Evolutionary conservation across 2,797 vertebrate species (phyloP).

Genomic region (Syndactyla subalaris): DNA sequence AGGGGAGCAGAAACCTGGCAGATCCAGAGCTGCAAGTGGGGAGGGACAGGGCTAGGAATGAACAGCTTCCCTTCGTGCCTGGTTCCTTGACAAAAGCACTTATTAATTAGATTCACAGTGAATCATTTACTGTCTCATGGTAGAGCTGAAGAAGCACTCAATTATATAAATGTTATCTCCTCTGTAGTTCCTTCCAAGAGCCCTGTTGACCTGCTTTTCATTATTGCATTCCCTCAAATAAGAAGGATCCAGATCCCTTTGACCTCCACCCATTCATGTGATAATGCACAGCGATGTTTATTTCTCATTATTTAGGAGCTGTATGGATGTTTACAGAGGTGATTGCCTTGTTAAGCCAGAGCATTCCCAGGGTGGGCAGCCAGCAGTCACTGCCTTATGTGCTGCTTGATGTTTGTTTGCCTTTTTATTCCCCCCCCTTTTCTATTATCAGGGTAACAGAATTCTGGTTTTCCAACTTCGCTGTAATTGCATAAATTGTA

Average conservation of each 20-base stretch:
- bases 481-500: neutral
- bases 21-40: neutral
- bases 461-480: neutral
- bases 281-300: neutral
- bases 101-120: neutral
- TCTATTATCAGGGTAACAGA: neutral
- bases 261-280: neutral
- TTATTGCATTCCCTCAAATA: neutral
- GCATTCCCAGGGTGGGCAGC: neutral
- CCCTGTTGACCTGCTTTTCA: neutral
- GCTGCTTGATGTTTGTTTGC: neutral
- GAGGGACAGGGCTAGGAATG: neutral
- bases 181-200: neutral
- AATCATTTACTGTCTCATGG: neutral
- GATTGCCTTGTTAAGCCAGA: neutral
- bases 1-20: neutral
- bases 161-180: neutral
- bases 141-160: neutral
- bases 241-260: neutral
- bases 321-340: neutral
- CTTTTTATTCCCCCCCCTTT: no score
- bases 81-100: neutral
- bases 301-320: neutral
- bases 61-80: neutral
- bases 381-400: neutral